Conservation (phyloP, 1,140 invertebrate genomes). For the Zaprionus ghesquierei region DNA sequence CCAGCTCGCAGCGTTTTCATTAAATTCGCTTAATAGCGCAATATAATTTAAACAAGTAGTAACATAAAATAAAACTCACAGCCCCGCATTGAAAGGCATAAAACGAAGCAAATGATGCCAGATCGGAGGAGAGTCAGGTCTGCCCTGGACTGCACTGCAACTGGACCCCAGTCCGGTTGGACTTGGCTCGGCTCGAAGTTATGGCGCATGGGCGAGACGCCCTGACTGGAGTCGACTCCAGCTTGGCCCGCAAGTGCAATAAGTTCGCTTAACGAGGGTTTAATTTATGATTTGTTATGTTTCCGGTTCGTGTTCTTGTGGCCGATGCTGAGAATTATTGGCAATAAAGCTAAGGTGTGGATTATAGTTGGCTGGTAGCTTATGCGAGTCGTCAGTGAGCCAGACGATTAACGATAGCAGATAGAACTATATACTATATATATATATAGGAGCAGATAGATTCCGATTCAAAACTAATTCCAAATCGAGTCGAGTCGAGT, state of each 20-base stretch:
- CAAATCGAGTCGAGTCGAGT: neutral
- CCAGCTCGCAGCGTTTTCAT: constrained; percentile 78
- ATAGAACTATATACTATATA: neutral
- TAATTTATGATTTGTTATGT: constrained; percentile 82
- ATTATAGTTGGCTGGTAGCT: constrained; percentile 69
- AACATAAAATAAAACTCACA: constrained; percentile 81
- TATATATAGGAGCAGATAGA: constrained; percentile 1
- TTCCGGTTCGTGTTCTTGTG: constrained; percentile 78
- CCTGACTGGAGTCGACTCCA: neutral
- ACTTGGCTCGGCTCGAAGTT: constrained; percentile 40
- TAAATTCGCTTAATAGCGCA: constrained; percentile 82
- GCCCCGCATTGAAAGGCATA: constrained; percentile 73
- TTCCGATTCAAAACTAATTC: neutral
- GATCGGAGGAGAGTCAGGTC: constrained; percentile 2
- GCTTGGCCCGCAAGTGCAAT: constrained; percentile 67
- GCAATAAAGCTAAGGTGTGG: constrained; percentile 78
- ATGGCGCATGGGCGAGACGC: constrained; percentile 71
- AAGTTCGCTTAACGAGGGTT: constrained; percentile 82
- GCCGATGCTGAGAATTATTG: constrained; percentile 70
- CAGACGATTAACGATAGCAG: constrained; percentile 24
- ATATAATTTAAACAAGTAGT: constrained; percentile 82
- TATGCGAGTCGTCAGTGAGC: constrained; percentile 1
- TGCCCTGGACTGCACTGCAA: constrained; percentile 20
- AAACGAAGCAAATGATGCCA: constrained; percentile 71
- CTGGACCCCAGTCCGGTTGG: constrained; percentile 8